These are phyloP conservation scores for Sphaeramia orbicularis DNA, from an alignment of 2,797 vertebrate genomes.

Conservation along the genomic window DNA sequence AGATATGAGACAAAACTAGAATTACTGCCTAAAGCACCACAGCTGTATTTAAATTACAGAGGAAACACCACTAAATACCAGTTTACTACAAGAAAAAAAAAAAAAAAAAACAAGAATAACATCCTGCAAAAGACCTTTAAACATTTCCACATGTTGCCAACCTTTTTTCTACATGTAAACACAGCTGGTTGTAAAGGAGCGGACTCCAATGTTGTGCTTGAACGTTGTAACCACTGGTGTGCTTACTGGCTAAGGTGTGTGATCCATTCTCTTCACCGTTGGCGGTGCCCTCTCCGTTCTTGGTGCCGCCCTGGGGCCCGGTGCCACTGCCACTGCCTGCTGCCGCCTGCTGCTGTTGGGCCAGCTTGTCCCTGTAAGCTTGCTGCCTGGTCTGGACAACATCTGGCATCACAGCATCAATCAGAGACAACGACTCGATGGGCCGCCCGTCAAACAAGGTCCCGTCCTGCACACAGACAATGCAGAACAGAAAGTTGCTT, in stretches of 20 bases:
- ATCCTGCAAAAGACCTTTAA: constrained; percentile 6
- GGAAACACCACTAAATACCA: too few species aligned
- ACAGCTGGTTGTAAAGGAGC: not conserved
- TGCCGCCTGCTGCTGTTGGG: constrained; percentile 92
- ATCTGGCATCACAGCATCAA: constrained; percentile 99
- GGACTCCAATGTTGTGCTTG: constrained; percentile 22
- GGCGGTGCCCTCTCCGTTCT: constrained; percentile 95
- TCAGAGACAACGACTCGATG: constrained; percentile 98
- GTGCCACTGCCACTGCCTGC: constrained; percentile 85
- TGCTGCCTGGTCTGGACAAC: constrained; percentile 98
- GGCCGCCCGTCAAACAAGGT: constrained; percentile 98
- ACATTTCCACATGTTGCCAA: constrained; percentile 2
- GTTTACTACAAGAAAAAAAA: too few species aligned
- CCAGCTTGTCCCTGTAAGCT: constrained; percentile 97
- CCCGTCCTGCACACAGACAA: constrained; percentile 87
- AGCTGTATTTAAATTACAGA: too few species aligned
- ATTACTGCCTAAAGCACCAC: too few species aligned
- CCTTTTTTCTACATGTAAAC: not conserved
- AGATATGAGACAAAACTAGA: too few species aligned
- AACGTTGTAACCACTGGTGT: not conserved
- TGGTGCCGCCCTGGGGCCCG: constrained; percentile 81
- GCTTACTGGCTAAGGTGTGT: constrained; percentile 94
- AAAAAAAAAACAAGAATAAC: not conserved
- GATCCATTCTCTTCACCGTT: constrained; percentile 98
- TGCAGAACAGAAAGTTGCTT: not conserved